These are phyloP conservation scores for Leucoraja ocellata DNA, from an alignment of 2,797 vertebrate species.

Conservation along the genomic window DNA sequence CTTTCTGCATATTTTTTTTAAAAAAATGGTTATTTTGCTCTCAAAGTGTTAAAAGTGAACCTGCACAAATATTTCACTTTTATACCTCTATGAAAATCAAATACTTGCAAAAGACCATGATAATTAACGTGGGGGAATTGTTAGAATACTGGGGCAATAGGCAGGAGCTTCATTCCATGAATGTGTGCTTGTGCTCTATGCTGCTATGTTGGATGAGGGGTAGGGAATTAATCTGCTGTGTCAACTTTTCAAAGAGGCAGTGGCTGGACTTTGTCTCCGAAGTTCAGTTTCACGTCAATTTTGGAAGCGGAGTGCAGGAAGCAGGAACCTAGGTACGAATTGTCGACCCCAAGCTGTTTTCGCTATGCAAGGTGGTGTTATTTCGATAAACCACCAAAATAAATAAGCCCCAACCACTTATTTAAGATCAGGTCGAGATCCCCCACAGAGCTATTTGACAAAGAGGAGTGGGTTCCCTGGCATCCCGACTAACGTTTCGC, in stretches of 20 bases:
- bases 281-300: too few species aligned
- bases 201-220: too few species aligned
- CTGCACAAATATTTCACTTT: conserved; percentile 17
- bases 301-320: too few species aligned
- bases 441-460: neutral
- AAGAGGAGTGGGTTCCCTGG: neutral
- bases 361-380: neutral
- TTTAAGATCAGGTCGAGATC: neutral
- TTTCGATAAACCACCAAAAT: neutral
- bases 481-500: neutral
- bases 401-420: neutral
- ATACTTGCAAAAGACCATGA: neutral
- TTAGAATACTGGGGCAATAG: neutral
- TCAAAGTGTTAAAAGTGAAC: neutral
- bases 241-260: too few species aligned
- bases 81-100: neutral
- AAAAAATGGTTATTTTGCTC: neutral
- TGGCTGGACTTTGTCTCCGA: too few species aligned
- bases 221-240: too few species aligned
- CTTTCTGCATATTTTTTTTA: neutral
- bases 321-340: too few species aligned
- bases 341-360: too few species aligned
- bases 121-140: neutral
- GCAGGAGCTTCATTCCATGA: neutral
- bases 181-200: neutral